Conservation (phyloP, 2,888 invertebrate species). For the Galerucella calmariensis region DNA sequence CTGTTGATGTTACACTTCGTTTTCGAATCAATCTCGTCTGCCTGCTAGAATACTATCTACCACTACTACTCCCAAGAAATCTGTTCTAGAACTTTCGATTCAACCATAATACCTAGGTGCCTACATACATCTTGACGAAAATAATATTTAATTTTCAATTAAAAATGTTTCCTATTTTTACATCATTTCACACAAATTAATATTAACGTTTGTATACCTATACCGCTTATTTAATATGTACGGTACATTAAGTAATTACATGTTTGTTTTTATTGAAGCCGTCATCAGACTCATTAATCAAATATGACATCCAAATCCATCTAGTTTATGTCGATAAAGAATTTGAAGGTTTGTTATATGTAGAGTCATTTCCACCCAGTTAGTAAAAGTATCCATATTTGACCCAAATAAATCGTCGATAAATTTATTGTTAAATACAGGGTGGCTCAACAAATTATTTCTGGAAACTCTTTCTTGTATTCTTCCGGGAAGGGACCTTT, state of each 20-base stretch:
- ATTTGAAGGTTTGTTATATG: constrained; percentile 43
- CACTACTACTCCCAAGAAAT: not conserved
- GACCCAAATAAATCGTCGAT: too few relatives aligned
- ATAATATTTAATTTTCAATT: too few relatives aligned
- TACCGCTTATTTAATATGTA: too few relatives aligned
- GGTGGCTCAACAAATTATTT: too few relatives aligned
- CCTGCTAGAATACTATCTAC: not conserved
- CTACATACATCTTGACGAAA: not conserved
- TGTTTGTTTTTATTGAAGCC: constrained; percentile 45
- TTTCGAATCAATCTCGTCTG: not conserved
- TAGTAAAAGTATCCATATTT: constrained; percentile 21
- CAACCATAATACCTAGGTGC: not conserved
- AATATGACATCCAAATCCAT: constrained; percentile 40
- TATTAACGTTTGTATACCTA: too few relatives aligned
- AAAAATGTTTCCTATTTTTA: too few relatives aligned
- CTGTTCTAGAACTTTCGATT: not conserved
- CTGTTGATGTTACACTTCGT: not conserved
- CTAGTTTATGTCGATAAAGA: constrained; percentile 35
- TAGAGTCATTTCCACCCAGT: constrained; percentile 41
- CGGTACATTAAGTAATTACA: constrained; percentile 42
- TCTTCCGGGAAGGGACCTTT: too few relatives aligned
- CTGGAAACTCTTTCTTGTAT: too few relatives aligned
- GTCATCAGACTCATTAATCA: constrained; percentile 46
- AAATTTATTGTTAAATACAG: too few relatives aligned
- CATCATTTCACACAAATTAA: too few relatives aligned